Base-by-base conservation (phyloP, 2,888 invertebrate species). In the Volucella inanis region DNA sequence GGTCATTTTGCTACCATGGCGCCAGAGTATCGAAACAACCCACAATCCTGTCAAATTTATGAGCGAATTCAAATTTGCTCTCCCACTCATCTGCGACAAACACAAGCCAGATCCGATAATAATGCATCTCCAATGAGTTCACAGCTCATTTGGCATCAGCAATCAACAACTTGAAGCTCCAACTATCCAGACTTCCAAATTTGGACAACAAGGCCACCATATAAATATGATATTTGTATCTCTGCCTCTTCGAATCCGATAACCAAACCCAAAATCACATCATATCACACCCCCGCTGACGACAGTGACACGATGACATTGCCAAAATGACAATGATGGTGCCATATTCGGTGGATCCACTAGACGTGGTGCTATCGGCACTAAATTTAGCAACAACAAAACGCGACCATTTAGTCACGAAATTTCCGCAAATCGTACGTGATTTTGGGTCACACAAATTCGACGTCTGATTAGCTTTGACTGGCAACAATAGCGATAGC, bases 121-220 rank as follows among this genome's bases (percentile, higher is more conserved):
- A 47, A 84, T 82, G 71, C 71, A 77, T 77, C 77, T 39, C 65
- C 11, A 74, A 75, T 76, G 75, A 84, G 70, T 80, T 84, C 80
- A 80, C 84, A 71, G 80, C 76, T 22, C 75, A 80, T 80, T 84
- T 84, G 84, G 62, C 74, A 62, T 62, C 61, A 75, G 65, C 70
- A 79, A 76, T 75, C 79, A 65, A 43, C 64, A 64, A 55, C 38
- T 64, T 59, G 62, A 39, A 64, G 49, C 41, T 22, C 18, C 18
- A 31, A 31, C 70, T 38, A 59, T 41, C 65, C 54, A 67, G 47
- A 41, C 43, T 8, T 71, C 22, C 10, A 62, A 67, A 43, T 83
- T 83, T 68, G 78, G 52, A 64, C 78, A 74, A 79, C 78, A 83
- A 83, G 78, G 83, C 83, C 78, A 78, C 31, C 6, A 31, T 31